phyloP scores from a whole-genome alignment of 2,113 vertebrate genomes.

The Pterophyllum scalare region DNA sequence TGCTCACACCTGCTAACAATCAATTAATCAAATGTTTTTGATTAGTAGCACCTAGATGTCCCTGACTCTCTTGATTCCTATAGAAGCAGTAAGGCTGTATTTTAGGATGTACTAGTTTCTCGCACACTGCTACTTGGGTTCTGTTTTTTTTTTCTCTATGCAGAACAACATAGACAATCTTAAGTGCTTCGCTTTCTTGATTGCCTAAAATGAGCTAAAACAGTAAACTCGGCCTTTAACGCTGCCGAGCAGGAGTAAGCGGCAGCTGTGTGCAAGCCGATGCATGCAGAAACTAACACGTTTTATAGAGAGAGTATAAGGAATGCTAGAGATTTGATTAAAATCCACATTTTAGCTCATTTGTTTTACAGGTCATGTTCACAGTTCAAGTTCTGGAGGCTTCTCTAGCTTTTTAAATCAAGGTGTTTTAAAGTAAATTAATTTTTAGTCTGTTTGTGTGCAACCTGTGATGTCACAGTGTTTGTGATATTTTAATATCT shows the following conservation, averaged over 20 bases:
- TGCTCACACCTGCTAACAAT: background rate
- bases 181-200: slow-evolving; percentile 4
- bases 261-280: background rate
- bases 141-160: slow-evolving; percentile 8
- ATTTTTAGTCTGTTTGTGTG: background rate
- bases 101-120: background rate
- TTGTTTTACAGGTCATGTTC: background rate
- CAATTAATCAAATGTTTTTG: background rate
- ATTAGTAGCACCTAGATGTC: background rate
- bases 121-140: background rate
- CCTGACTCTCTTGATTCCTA: background rate
- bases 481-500: background rate
- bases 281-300: background rate
- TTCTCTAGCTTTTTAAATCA: background rate
- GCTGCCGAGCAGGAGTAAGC: background rate
- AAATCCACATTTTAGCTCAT: background rate
- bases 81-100: background rate
- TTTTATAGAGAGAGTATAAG: background rate
- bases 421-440: background rate
- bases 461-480: background rate
- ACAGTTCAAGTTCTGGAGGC: background rate
- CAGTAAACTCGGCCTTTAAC: background rate
- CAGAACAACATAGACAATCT: slow-evolving; percentile 4
- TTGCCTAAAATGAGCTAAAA: slow-evolving; percentile 23
- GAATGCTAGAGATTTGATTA: background rate